A percentile compares a stretch with the other conserved stretches of the same genome.
These are phyloP conservation scores for Pica pica DNA, from an alignment of 2,113 vertebrate genomes.

Conservation along the genomic window DNA sequence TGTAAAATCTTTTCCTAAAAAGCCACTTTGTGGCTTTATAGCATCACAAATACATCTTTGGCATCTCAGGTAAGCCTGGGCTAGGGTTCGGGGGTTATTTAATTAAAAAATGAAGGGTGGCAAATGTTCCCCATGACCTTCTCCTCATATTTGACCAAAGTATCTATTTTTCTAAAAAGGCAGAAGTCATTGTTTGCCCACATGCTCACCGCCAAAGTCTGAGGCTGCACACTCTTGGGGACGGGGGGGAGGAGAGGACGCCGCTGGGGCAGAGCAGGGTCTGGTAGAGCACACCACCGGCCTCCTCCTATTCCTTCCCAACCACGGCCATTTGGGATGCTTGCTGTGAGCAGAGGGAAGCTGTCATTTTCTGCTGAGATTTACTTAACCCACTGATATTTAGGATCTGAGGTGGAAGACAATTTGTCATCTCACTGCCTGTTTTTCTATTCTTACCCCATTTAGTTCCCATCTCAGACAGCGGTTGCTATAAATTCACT, in stretches of 20 bases:
- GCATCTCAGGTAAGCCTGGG: not conserved
- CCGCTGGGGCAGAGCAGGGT: not conserved
- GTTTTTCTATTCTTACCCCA: not conserved
- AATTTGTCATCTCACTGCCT: not conserved
- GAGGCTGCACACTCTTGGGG: rapidly evolving
- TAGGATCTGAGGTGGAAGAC: not conserved
- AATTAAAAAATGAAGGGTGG: not conserved
- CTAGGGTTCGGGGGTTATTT: not conserved
- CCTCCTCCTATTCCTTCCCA: not conserved
- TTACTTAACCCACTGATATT: not conserved
- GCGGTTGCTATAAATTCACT: not conserved
- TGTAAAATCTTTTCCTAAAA: not conserved
- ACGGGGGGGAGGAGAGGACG: rapidly evolving
- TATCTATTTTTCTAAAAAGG: not conserved
- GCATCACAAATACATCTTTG: not conserved
- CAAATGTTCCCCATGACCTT: not conserved
- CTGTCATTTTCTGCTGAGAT: not conserved
- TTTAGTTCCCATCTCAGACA: not conserved
- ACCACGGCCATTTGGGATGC: not conserved
- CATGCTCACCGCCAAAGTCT: rapidly evolving
- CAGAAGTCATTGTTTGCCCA: rapidly evolving
- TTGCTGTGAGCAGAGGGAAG: not conserved
- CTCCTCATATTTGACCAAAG: not conserved
- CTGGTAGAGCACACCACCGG: not conserved
- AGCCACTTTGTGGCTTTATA: not conserved